Evolutionary conservation across 1,140 invertebrate genomes (phyloP).

Genomic region (Temnothorax nylanderi): DNA sequence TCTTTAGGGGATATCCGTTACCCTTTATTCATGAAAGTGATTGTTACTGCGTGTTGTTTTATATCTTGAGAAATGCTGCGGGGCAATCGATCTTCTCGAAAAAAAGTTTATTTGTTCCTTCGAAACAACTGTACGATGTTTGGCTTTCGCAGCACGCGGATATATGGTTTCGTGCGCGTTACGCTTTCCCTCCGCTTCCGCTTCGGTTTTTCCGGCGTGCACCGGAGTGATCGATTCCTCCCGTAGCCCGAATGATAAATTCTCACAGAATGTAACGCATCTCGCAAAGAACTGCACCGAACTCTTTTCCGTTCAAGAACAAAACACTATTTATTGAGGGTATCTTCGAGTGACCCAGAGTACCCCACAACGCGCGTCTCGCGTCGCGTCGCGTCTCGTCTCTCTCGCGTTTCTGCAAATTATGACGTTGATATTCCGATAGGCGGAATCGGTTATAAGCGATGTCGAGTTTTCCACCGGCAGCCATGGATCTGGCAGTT

Average conservation of each 20-base stretch:
- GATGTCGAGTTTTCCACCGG: constrained; percentile 15
- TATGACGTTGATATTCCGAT: constrained; percentile 42
- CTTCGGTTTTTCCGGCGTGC: constrained; percentile 13
- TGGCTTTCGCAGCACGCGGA: constrained; percentile 36
- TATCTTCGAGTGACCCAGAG: background rate
- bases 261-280: constrained; percentile 14
- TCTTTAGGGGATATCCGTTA: constrained; percentile 16
- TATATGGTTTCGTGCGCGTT: constrained; percentile 47
- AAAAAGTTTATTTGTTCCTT: constrained; percentile 44
- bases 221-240: constrained; percentile 26
- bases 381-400: background rate
- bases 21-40: constrained; percentile 41
- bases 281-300: background rate
- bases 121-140: constrained; percentile 22
- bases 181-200: background rate
- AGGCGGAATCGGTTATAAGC: constrained; percentile 37
- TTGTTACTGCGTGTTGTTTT: constrained; percentile 51
- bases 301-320: background rate
- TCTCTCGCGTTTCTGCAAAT: constrained; percentile 1
- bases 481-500: constrained; percentile 35
- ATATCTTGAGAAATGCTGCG: constrained; percentile 34
- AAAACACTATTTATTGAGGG: constrained; percentile 1
- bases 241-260: constrained; percentile 38
- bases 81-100: constrained; percentile 25
- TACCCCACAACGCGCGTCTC: background rate